Percentiles rank a stretch among this genome's conserved stretches.
Evolutionary conservation across 2,888 invertebrate species (phyloP).

Genomic region (Linyphia triangularis): DNA sequence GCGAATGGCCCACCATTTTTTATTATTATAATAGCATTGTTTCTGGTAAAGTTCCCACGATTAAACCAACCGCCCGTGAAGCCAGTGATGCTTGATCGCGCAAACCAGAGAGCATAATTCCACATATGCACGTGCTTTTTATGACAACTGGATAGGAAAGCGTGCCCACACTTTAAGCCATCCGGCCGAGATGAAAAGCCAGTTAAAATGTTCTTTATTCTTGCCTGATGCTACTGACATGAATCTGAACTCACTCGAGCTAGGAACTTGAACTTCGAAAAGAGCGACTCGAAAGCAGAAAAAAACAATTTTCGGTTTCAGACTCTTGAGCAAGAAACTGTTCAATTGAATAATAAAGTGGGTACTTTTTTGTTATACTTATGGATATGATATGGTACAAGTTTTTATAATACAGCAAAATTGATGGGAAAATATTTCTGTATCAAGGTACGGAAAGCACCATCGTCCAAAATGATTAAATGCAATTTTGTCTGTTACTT

Average conservation of each 20-base stretch:
- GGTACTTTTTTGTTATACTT: too few species aligned
- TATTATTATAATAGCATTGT: conserved; percentile 45
- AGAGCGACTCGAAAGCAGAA: too few species aligned
- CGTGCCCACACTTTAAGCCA: conserved; percentile 18
- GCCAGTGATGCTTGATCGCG: conserved; percentile 31
- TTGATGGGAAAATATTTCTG: too few species aligned
- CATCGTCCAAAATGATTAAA: too few species aligned
- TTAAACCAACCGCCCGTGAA: conserved; percentile 54
- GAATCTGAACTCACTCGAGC: conserved; percentile 48
- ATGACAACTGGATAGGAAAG: conserved; percentile 55
- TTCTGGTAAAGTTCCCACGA: conserved; percentile 55
- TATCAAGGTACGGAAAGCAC: too few species aligned
- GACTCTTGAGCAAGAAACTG: conserved; percentile 6
- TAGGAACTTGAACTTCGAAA: conserved; percentile 38
- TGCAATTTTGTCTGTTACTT: too few species aligned
- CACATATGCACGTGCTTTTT: conserved; percentile 61
- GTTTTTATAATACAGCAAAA: too few species aligned
- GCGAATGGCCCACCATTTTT: conserved; percentile 34
- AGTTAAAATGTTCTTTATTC: conserved; percentile 43
- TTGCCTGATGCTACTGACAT: conserved; percentile 51
- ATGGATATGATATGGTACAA: too few species aligned
- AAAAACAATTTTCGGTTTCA: conserved; percentile 22
- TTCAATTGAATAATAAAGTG: conserved; percentile 7
- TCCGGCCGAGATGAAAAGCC: conserved; percentile 11
- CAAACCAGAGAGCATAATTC: conserved; percentile 70